Conservation (phyloP, 2,113 vertebrate species). For the Passer montanus region DNA sequence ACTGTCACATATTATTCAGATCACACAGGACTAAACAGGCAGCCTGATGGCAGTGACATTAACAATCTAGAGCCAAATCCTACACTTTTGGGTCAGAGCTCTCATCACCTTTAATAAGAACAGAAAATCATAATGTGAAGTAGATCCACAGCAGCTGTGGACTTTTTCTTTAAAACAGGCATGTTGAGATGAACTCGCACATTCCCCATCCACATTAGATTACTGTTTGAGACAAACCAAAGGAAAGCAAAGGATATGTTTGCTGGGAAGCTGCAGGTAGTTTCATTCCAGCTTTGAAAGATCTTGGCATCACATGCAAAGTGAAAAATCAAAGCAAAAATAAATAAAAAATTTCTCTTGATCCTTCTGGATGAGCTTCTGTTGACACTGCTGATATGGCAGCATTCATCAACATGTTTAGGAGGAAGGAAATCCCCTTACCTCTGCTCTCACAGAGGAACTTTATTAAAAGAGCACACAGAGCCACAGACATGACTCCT, state of each 20-base stretch:
- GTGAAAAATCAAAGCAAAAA: not conserved
- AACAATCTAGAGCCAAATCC: not conserved
- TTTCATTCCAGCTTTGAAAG: not conserved
- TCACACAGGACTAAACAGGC: not conserved
- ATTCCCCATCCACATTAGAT: not conserved
- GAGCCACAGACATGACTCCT: not conserved
- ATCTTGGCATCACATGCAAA: not conserved
- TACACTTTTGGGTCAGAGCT: not conserved
- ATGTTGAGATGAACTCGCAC: not conserved
- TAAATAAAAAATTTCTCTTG: not conserved
- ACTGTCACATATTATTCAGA: not conserved
- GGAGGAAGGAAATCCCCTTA: not conserved
- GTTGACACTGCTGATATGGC: not conserved
- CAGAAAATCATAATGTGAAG: not conserved
- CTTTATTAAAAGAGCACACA: not conserved
- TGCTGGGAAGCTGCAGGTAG: not conserved
- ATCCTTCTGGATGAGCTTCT: not conserved
- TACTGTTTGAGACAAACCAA: not conserved
- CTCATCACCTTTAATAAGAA: not conserved
- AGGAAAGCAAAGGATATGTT: not conserved
- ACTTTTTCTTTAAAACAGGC: not conserved
- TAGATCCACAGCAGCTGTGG: not conserved
- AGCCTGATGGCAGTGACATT: not conserved
- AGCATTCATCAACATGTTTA: not conserved
- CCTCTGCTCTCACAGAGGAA: not conserved